These are phyloP conservation scores for Anticlea derivata DNA, from an alignment of 2,888 invertebrate species.

Conservation along the genomic window DNA sequence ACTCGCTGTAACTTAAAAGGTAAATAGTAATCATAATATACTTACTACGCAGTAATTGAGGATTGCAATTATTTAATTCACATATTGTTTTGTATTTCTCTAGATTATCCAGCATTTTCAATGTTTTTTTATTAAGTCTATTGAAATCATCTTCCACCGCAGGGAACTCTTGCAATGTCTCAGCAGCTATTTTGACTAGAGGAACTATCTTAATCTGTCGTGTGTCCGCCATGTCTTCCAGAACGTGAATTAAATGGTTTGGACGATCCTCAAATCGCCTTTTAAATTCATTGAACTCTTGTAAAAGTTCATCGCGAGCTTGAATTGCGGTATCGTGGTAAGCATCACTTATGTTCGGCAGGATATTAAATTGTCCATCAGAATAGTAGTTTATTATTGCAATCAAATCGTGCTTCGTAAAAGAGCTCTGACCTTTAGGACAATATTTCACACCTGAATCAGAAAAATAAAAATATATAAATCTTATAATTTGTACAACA, in stretches of 20 bases:
- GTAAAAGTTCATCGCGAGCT: conserved; percentile 34
- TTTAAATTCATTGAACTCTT: conserved; percentile 36
- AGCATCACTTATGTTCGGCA: conserved; percentile 30
- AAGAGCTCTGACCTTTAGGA: conserved; percentile 36
- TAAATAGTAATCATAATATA: not conserved
- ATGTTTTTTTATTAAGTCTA: conserved; percentile 18
- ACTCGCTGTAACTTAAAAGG: not conserved
- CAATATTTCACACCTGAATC: conserved; percentile 21
- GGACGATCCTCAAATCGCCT: conserved; percentile 41
- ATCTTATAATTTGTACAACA: too few relatives aligned
- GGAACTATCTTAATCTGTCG: conserved; percentile 37
- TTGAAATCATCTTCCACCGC: conserved; percentile 28
- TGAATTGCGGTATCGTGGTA: conserved; percentile 31
- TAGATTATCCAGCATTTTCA: conserved; percentile 29
- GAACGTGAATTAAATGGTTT: conserved; percentile 48
- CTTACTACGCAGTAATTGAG: conserved; percentile 12
- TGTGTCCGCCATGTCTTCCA: conserved; percentile 41
- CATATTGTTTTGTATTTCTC: conserved; percentile 40
- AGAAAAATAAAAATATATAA: not conserved
- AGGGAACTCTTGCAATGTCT: conserved; percentile 32
- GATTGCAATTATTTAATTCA: conserved; percentile 41
- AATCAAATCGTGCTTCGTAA: conserved; percentile 43
- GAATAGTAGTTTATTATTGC: conserved; percentile 42
- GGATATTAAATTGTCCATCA: conserved; percentile 28
- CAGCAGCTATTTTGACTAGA: conserved; percentile 26